Base-by-base conservation (phyloP, 2,113 vertebrate species). In the Poeciliopsis occidentalis region DNA sequence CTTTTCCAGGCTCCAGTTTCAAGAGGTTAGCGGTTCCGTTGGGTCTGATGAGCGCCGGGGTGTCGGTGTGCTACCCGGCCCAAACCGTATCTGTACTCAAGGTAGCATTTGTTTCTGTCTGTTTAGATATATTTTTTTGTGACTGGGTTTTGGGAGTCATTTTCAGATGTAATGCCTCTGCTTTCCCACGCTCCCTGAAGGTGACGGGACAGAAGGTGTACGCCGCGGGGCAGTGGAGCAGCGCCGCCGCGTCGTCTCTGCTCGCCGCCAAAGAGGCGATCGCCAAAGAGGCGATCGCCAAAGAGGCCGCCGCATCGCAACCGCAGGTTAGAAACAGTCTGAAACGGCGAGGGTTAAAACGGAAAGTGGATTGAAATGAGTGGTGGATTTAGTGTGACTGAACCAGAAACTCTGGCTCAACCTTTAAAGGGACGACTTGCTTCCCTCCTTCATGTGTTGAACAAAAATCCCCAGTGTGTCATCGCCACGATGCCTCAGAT, bases 11-110 rank as follows among this genome's bases (percentile, higher is more conserved):
- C 78, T 96, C 97, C 69, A 94, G 88, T 34, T 88, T 95, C 81
- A 96, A 94, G 95, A 96, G 94, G 89, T 79, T 96, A 34, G 88
- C 73, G 22, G 92, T 96, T 86, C 95, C 96, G 0, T 2, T 96
- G 88, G 95, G 96, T 60, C 84, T 98, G 81, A 92, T 95, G 69
- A 27, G 94, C 74, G 89, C 95, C 65, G 96, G 95, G 68, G 87
- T 94, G n/a, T 92, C 95, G 12, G 86, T 96, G 73, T 98, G 96
- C 86, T 98, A 97, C 83, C 97, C 97, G 6, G 94, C 93, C 67
- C 95, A 97, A 67, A 91, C 96, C 3, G 91, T 97, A 87, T 81
- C 95, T 63, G 60, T 96, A 79, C 88, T 96, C 29, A 98, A 97
- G 95, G 97, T 98, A 90, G 54, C 8, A 0, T 2, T 51, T 10